phyloP scores from a whole-genome alignment of 2,113 vertebrate genomes.

The Chaenocephalus aceratus region DNA sequence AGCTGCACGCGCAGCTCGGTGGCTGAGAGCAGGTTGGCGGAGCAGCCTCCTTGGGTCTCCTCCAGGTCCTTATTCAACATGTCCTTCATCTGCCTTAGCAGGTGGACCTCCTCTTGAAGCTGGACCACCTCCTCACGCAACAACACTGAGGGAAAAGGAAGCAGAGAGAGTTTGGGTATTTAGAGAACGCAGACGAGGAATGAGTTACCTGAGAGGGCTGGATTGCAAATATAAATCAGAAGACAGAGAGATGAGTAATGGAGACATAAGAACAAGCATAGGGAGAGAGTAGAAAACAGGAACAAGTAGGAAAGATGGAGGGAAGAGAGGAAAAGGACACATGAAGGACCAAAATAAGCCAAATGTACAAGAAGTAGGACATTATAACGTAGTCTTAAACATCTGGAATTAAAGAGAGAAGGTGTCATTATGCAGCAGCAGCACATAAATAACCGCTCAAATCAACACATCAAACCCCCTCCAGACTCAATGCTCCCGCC shows the following conservation, averaged over 20 bases:
- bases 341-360: not conserved
- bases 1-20: conserved; percentile 95
- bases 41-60: conserved; percentile 90
- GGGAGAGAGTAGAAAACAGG: not conserved
- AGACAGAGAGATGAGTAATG: not conserved
- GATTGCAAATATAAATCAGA: not conserved
- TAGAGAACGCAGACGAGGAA: conserved; percentile 27
- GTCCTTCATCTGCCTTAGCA: conserved; percentile 98
- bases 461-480: conserved; percentile 21
- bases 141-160: conserved; percentile 82
- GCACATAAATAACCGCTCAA: conserved; percentile 16
- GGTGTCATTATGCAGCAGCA: not conserved
- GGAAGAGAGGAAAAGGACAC: not conserved
- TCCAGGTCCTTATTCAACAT: conserved; percentile 95
- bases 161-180: conserved; percentile 26
- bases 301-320: not conserved
- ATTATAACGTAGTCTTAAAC: not conserved
- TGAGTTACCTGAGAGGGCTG: not conserved
- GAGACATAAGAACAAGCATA: not conserved
- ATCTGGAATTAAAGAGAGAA: not conserved
- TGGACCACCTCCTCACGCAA: conserved; percentile 94
- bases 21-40: conserved; percentile 90
- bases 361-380: not conserved
- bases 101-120: conserved; percentile 96
- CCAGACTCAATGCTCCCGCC: conserved; percentile 6